Evolutionary conservation across 2,888 invertebrate genomes (phyloP).

Genomic region (Aspidiotus rigidus): DNA sequence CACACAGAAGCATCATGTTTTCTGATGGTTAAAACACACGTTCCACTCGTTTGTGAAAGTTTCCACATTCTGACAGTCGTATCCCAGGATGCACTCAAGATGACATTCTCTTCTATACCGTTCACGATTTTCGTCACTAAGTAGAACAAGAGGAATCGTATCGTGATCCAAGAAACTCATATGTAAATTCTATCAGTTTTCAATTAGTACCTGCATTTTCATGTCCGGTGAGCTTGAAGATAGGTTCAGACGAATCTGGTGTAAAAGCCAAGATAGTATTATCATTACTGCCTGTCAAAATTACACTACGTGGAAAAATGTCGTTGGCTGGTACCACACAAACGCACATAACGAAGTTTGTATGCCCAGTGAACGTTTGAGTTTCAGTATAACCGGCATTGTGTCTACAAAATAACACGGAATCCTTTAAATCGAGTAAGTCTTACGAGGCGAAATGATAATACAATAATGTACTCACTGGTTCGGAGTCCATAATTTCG

Average conservation of each 20-base stretch:
- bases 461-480: slow-evolving; percentile 47
- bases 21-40: slow-evolving; percentile 49
- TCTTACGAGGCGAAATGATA: slow-evolving; percentile 20
- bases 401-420: slow-evolving; percentile 42
- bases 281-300: slow-evolving; percentile 85
- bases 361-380: slow-evolving; percentile 66
- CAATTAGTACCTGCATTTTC: slow-evolving; percentile 55
- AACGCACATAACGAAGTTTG: slow-evolving; percentile 75
- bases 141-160: slow-evolving; percentile 14
- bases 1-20: slow-evolving; percentile 82
- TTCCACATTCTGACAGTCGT: slow-evolving; percentile 76
- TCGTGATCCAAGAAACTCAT: not conserved
- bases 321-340: slow-evolving; percentile 63
- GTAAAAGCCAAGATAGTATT: slow-evolving; percentile 69
- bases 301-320: slow-evolving; percentile 63
- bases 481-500: slow-evolving; percentile 74
- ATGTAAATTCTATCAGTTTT: not conserved
- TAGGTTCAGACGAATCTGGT: slow-evolving; percentile 57
- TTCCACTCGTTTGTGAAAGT: slow-evolving; percentile 6
- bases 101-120: slow-evolving; percentile 47
- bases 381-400: slow-evolving; percentile 57
- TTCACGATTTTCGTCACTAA: slow-evolving; percentile 49
- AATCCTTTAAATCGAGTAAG: not conserved
- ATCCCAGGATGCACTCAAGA: slow-evolving; percentile 90
- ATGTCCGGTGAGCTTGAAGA: slow-evolving; percentile 66